These are phyloP conservation scores for Hypsibius dujardini DNA, from an alignment of 1,140 invertebrate species.

Conservation along the genomic window DNA sequence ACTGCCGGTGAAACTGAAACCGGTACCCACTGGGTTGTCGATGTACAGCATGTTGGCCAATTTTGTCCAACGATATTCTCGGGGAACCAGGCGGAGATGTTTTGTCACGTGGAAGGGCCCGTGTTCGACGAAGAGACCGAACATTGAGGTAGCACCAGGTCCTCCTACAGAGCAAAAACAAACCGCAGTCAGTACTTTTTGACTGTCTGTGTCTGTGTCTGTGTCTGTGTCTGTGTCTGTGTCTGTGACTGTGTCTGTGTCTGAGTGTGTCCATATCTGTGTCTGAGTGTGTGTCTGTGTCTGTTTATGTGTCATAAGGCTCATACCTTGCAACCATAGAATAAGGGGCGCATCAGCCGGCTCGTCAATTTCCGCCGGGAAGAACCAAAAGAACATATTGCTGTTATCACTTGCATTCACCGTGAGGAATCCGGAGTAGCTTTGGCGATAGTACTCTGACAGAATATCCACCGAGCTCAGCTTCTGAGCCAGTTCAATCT, in stretches of 20 bases:
- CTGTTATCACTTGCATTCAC: constrained; percentile 19
- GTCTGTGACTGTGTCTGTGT: too few species aligned
- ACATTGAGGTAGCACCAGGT: constrained; percentile 32
- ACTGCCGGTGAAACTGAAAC: constrained; percentile 7
- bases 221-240: too few species aligned
- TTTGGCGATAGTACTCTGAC: background rate
- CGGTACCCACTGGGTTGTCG: constrained; percentile 31
- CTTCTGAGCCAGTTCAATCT: background rate
- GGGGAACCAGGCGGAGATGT: constrained; percentile 25
- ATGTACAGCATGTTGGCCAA: constrained; percentile 30
- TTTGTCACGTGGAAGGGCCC: constrained; percentile 30
- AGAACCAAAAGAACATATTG: constrained; percentile 20
- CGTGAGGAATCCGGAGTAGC: constrained; percentile 17
- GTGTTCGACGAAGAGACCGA: constrained; percentile 33
- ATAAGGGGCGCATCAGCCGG: constrained; percentile 28
- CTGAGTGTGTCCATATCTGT: too few species aligned
- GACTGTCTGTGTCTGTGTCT: too few species aligned
- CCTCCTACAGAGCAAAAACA: constrained; percentile 23
- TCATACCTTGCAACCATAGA: constrained; percentile 30
- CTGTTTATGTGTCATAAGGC: too few species aligned
- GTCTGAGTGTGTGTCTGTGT: too few species aligned
- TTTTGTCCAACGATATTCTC: constrained; percentile 20
- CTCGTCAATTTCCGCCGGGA: constrained; percentile 20
- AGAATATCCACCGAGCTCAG: background rate
- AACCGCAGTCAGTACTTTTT: too few species aligned